Conservation (phyloP, 2,797 vertebrate genomes). For the Fringilla coelebs region DNA sequence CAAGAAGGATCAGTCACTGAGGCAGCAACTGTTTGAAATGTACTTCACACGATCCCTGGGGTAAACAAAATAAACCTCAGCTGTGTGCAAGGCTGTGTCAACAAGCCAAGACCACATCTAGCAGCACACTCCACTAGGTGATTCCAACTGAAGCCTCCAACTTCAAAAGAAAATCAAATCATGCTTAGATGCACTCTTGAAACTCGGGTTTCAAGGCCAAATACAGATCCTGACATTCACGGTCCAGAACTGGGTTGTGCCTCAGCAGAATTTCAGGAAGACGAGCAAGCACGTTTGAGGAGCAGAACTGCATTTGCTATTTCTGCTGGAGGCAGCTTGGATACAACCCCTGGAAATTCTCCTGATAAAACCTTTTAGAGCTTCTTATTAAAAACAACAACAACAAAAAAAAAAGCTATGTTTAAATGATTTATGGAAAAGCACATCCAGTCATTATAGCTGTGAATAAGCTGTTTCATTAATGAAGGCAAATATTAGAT, state of each 20-base stretch:
- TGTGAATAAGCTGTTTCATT: constrained; percentile 79
- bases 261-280: constrained; percentile 79
- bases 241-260: constrained; percentile 63
- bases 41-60: constrained; percentile 71
- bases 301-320: constrained; percentile 70
- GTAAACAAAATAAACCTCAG: constrained; percentile 71
- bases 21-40: constrained; percentile 75
- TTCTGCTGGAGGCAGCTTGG: constrained; percentile 79
- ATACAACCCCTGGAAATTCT: constrained; percentile 71
- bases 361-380: constrained; percentile 67
- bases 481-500: constrained; percentile 78
- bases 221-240: constrained; percentile 69
- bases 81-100: constrained; percentile 71
- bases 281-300: constrained; percentile 70
- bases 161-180: constrained; percentile 50
- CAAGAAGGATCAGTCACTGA: constrained; percentile 71
- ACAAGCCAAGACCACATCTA: constrained; percentile 68
- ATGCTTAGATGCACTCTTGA: constrained; percentile 66
- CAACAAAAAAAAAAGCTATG: constrained; percentile 24
- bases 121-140: constrained; percentile 64
- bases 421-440: constrained; percentile 69
- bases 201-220: constrained; percentile 73
- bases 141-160: constrained; percentile 67
- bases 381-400: constrained; percentile 59
- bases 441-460: constrained; percentile 74